Evolutionary conservation across 1,140 invertebrate genomes (phyloP), one percentile per base, ranked within the genome.

Genomic region (Tribolium castaneum): DNA sequence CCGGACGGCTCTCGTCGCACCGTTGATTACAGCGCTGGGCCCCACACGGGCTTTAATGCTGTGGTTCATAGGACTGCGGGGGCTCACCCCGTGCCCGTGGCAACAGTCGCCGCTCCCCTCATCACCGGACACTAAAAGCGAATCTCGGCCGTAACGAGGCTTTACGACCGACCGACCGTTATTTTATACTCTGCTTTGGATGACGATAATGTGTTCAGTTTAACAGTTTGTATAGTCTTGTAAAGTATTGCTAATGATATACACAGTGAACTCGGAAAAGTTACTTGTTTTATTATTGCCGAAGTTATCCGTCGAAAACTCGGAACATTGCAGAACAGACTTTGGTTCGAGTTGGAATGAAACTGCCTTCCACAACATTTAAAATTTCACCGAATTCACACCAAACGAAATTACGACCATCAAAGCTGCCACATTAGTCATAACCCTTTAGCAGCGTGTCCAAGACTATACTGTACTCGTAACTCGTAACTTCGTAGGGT

Each of bases 21-120:
- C 34, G 88, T 89, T 2, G 86, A 87, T 14, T 90, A 90, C 80
- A 84, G 85, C 4, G 86, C 88, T 39, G 89, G 89, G 83, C 84
- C 87, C 13, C 84, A 88, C 79, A 88, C 86, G 74, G 88, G 88
- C 50, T 89, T 89, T 82, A 89, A 88, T 80, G 88, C 88, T 9
- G 81, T 89, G 35, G 88, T 89, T n/a, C 84, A 88, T 59, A 87
- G 86, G 25, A 77, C 81, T 9, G 76, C 73, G 13, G 77, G 78
- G 16, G 75, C 51, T 16, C 79, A 78, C 10, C 77, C 77, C 10
- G 39, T 49, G 16, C 35, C 70, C 22, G 56, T 78, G 14, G 70
- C 79, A 5, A 16, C 82, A 6, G 77, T 78, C 0, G 62, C 74
- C 22, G 22, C 22, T 19, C n/a, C 50, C 13, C 10, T 19, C 52